These are phyloP conservation scores for Mythimna loreyi DNA, from an alignment of 2,888 invertebrate genomes.

Conservation along the genomic window DNA sequence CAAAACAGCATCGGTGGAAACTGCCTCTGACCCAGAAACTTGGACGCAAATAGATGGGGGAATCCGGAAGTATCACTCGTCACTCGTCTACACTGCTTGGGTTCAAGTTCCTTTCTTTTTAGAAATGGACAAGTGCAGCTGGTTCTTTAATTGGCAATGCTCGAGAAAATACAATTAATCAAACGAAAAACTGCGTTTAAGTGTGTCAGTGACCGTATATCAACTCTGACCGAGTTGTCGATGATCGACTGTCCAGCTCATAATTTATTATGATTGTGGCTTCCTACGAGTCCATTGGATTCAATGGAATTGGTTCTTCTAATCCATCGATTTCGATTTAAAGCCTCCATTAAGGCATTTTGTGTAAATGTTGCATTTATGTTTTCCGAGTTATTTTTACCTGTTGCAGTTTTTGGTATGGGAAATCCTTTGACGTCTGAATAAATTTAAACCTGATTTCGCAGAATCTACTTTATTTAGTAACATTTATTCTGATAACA, in stretches of 20 bases:
- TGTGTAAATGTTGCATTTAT: background rate
- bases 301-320: too few relatives aligned
- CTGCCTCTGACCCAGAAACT: conserved; percentile 25
- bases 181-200: conserved; percentile 35
- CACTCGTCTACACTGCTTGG: background rate
- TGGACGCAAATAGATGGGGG: conserved; percentile 32
- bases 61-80: conserved; percentile 31
- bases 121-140: conserved; percentile 26
- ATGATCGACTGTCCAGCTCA: conserved; percentile 19
- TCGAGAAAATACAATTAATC: conserved; percentile 38
- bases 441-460: background rate
- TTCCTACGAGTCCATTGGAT: background rate
- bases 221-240: conserved; percentile 27
- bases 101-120: conserved; percentile 39
- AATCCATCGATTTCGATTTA: too few relatives aligned
- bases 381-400: background rate
- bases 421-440: conserved; percentile 1
- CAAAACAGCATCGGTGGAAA: conserved; percentile 37
- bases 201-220: conserved; percentile 48
- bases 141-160: conserved; percentile 29
- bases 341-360: background rate
- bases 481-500: background rate
- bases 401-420: background rate
- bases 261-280: conserved; percentile 19
- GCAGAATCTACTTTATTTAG: background rate